These are phyloP conservation scores for Ecdyonurus torrentis DNA, from an alignment of 2,888 invertebrate genomes.

Conservation along the genomic window DNA sequence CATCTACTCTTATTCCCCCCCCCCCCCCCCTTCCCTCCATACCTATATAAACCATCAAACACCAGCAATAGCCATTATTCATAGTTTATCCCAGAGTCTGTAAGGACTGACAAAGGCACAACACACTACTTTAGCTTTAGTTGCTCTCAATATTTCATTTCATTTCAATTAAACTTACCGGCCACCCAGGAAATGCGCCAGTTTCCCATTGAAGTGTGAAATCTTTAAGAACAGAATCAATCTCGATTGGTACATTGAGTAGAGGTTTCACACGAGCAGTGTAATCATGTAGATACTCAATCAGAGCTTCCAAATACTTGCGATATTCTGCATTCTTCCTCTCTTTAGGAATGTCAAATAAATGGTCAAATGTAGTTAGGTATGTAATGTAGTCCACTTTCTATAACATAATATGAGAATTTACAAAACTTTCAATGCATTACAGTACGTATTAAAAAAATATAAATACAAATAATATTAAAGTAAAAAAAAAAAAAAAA, in stretches of 20 bases:
- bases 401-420: conserved; percentile 27
- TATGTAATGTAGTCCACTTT: conserved; percentile 95
- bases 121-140: too few species aligned
- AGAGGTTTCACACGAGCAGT: conserved; percentile 71
- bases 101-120: too few species aligned
- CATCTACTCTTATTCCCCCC: too few species aligned
- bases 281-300: conserved; percentile 75
- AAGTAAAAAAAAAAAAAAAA: too few species aligned
- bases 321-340: conserved; percentile 75
- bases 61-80: too few species aligned
- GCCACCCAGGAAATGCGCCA: conserved; percentile 90
- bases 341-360: conserved; percentile 88
- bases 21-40: too few species aligned
- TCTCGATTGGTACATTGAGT: conserved; percentile 59
- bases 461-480: conserved; percentile 2
- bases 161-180: conserved; percentile 35
- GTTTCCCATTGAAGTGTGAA: conserved; percentile 77
- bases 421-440: conserved; percentile 4
- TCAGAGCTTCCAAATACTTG: conserved; percentile 63
- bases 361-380: conserved; percentile 80
- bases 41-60: too few species aligned
- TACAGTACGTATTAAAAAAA: background rate
- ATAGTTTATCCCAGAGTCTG: too few species aligned
- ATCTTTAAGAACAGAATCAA: conserved; percentile 59
- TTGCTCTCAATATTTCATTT: too few species aligned